Conservation (phyloP, 2,797 vertebrate species). For the Selene dorsalis region DNA sequence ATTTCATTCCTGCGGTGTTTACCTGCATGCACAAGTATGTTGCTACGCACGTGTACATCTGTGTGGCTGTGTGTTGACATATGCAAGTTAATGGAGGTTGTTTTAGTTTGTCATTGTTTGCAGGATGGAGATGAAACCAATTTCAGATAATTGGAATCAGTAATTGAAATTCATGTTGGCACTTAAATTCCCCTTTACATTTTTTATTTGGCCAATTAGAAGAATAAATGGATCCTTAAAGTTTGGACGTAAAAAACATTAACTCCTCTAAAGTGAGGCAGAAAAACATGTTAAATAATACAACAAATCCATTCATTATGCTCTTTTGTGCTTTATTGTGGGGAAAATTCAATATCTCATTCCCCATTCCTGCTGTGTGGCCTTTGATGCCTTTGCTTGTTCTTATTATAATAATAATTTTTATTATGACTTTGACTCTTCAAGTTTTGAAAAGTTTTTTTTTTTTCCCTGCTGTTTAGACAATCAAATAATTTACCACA, state of each 20-base stretch:
- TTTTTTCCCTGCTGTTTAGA: neutral
- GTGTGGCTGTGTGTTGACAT: conserved; percentile 14
- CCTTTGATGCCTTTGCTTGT: conserved; percentile 36
- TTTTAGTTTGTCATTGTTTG: conserved; percentile 58
- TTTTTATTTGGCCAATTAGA: conserved; percentile 66
- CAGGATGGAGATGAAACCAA: conserved; percentile 69
- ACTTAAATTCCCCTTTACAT: conserved; percentile 49
- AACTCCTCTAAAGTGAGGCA: conserved; percentile 40
- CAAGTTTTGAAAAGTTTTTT: neutral
- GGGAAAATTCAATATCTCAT: conserved; percentile 55
- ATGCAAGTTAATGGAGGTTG: conserved; percentile 39
- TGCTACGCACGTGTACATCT: neutral
- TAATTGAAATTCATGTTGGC: conserved; percentile 76
- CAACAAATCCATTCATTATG: conserved; percentile 57
- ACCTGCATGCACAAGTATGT: neutral
- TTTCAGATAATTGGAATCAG: conserved; percentile 73
- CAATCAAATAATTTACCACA: neutral
- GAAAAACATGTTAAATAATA: conserved; percentile 67
- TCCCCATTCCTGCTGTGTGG: conserved; percentile 45
- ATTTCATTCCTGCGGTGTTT: conserved; percentile 26
- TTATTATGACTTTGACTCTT: conserved; percentile 14
- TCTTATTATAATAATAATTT: neutral
- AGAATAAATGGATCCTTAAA: conserved; percentile 45
- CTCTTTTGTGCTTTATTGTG: conserved; percentile 25
- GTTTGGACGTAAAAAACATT: conserved; percentile 49